phyloP scores from a whole-genome alignment of 1,140 invertebrate genomes.

The Philotrypesis tridentata region DNA sequence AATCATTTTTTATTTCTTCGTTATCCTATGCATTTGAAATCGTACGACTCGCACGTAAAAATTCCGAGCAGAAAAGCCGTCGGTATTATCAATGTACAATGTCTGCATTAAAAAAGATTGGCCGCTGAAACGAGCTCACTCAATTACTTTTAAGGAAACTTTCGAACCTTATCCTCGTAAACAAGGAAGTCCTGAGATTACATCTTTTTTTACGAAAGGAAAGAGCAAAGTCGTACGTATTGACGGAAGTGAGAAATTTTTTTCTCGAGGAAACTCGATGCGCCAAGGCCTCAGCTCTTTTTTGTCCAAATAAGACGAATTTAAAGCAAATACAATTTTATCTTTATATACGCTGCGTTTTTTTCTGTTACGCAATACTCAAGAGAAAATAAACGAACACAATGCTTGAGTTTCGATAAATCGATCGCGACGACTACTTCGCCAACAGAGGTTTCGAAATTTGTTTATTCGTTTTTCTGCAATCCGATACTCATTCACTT shows the following conservation, averaged over 20 bases:
- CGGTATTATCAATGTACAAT: background rate
- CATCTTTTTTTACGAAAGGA: background rate
- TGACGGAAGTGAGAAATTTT: background rate
- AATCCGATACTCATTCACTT: slow-evolving; percentile 37
- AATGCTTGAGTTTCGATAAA: background rate
- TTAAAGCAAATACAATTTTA: background rate
- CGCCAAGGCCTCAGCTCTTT: no score
- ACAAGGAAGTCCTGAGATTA: background rate
- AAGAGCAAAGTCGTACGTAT: background rate
- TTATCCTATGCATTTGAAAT: background rate
- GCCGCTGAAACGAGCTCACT: background rate
- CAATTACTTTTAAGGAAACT: background rate
- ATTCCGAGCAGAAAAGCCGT: background rate
- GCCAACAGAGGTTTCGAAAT: slow-evolving; percentile 18
- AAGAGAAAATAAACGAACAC: background rate
- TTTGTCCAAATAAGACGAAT: no score
- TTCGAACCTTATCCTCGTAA: background rate
- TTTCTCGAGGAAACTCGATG: background rate
- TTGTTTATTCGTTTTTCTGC: slow-evolving; percentile 5
- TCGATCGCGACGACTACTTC: background rate
- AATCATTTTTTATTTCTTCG: background rate
- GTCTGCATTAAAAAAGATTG: background rate
- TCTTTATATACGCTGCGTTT: background rate
- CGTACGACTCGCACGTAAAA: background rate
- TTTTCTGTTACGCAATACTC: background rate